A percentile compares a stretch with the other conserved stretches of the same genome.
phyloP scores from a whole-genome alignment of 2,888 invertebrate species.

The Andrena minutula region DNA sequence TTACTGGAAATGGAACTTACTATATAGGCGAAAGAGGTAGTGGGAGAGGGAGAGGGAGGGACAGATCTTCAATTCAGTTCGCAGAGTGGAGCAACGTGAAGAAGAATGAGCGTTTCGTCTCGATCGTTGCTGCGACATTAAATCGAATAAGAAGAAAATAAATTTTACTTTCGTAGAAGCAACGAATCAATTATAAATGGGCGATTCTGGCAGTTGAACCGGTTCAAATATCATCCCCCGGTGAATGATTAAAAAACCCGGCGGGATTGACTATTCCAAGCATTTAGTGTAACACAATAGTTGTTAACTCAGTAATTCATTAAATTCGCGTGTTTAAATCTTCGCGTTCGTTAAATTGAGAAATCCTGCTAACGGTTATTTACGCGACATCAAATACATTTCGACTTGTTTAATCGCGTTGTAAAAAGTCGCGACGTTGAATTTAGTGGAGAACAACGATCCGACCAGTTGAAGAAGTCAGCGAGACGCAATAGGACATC shows the following conservation, averaged over 20 bases:
- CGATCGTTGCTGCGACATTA: constrained; percentile 60
- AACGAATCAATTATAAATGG: constrained; percentile 58
- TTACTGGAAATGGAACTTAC: constrained; percentile 45
- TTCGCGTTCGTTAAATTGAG: constrained; percentile 2
- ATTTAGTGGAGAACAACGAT: constrained; percentile 44
- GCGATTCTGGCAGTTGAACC: constrained; percentile 46
- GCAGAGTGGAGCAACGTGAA: constrained; percentile 71
- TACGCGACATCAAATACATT: constrained; percentile 16
- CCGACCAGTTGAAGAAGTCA: constrained; percentile 37
- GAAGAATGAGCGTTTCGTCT: constrained; percentile 74
- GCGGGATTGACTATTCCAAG: constrained; percentile 40
- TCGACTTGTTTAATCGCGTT: constrained; percentile 36
- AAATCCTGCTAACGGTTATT: background rate
- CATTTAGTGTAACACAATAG: constrained; percentile 42
- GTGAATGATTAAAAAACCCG: constrained; percentile 49
- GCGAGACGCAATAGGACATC: constrained; percentile 35
- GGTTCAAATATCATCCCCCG: constrained; percentile 53
- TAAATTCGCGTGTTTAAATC: constrained; percentile 38
- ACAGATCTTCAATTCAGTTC: constrained; percentile 76
- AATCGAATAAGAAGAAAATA: constrained; percentile 38
- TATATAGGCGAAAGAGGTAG: constrained; percentile 9
- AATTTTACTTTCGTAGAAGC: constrained; percentile 42
- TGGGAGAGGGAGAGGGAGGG: constrained; percentile 48
- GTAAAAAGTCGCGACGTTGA: constrained; percentile 37
- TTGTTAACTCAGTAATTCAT: constrained; percentile 42